Conservation (phyloP, 2,113 vertebrate genomes). For the Xenus cinereus region DNA sequence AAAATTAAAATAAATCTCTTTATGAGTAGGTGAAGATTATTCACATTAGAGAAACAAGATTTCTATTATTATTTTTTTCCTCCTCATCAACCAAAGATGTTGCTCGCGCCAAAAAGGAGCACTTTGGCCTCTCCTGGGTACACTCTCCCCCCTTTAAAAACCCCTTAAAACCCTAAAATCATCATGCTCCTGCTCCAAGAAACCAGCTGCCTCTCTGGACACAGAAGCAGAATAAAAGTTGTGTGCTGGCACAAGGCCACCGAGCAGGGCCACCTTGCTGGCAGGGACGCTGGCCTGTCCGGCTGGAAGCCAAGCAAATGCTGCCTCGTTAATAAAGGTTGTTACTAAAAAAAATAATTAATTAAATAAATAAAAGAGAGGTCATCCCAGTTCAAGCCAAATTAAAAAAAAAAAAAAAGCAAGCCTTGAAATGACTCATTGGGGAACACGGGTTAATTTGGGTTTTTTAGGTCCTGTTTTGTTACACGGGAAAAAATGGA, state of each 20-base stretch:
- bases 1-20: background rate
- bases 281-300: background rate
- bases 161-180: too few relatives aligned
- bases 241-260: background rate
- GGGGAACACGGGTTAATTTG: background rate
- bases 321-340: background rate
- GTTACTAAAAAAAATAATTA: background rate
- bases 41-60: background rate
- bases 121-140: fast-evolving
- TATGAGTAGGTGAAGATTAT: background rate
- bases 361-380: background rate
- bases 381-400: background rate
- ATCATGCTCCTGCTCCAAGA: background rate
- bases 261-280: background rate
- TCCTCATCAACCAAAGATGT: background rate
- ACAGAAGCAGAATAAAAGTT: too few relatives aligned
- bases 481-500: background rate
- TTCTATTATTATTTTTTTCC: background rate
- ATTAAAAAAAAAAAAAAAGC: background rate
- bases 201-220: background rate
- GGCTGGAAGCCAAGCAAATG: background rate
- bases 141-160: fast-evolving
- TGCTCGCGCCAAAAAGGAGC: background rate
- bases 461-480: background rate
- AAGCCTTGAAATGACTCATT: background rate